Evolutionary conservation across 2,113 vertebrate genomes (phyloP), one percentile per base, ranked within the genome.

Genomic region (Falco punctatus): DNA sequence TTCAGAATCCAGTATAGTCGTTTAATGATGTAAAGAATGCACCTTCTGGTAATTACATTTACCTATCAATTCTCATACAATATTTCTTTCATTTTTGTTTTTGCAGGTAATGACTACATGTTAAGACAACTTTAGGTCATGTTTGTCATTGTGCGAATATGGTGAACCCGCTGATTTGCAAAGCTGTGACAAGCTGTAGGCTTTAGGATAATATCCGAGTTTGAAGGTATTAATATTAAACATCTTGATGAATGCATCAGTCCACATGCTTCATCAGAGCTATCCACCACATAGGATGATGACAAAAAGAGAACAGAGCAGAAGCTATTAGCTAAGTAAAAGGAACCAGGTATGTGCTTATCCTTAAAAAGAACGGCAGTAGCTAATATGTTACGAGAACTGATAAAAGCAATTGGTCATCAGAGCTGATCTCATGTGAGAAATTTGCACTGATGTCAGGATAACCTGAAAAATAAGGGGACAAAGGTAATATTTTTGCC

Each of bases 401-500:
- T 0, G 2, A 88, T 94, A 91, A 79, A 91, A 90, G 49, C 33
- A 91, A 72, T 72, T 79, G 70, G 33, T 79, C 52, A 91, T 95
- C 86, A 92, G 93, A 96, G 70, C 46, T 87, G 51, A 84, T 84
- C 59, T 89, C 59, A 33, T 73, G 72, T 71, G 87, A 87, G 49
- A 79, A 92, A 75, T 97, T 85, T 89, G 52, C 77, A 75, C 83
- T 40, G 32, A 74, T 91, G 83, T 91, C 6, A 6, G 48, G 18
- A 65, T 59, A 92, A 69, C 33, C 57, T 82, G 78, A 95, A 86
- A 94, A 95, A 52, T 85, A 79, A 91, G n/a, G 21, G 52, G 87
- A 93, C 84, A 79, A 87, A 95, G 49, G 91, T 85, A 82, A 95
- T 85, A 30, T 65, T 91, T 92, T 90, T 73, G 62, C 86, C 70